These are phyloP conservation scores for Atherix ibis DNA, from an alignment of 2,888 invertebrate genomes.

Conservation along the genomic window DNA sequence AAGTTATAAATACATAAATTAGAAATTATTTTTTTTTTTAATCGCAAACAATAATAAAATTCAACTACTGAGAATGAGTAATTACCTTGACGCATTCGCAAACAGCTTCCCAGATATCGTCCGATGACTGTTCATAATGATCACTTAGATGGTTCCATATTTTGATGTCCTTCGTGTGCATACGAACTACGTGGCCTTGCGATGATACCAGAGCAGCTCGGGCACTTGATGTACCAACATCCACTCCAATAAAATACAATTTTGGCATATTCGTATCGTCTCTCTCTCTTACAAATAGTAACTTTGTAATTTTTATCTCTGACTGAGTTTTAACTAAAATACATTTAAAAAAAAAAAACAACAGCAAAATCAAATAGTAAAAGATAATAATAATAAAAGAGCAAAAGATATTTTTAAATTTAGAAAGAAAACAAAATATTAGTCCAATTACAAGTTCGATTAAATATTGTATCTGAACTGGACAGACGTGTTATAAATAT, in stretches of 20 bases:
- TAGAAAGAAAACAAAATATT: no score
- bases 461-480: no score
- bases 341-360: no score
- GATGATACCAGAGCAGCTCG: constrained; percentile 65
- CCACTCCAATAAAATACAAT: constrained; percentile 65
- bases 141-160: constrained; percentile 63
- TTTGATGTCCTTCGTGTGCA: constrained; percentile 46
- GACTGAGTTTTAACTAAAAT: no score
- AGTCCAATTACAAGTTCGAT: no score
- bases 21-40: constrained; percentile 2
- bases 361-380: constrained; percentile 1
- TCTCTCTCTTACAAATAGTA: background rate
- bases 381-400: no score
- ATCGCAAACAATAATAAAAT: background rate
- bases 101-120: constrained; percentile 67
- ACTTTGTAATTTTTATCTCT: no score
- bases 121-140: constrained; percentile 81
- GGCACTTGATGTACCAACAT: constrained; percentile 86
- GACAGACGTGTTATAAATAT: no score
- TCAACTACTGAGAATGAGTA: constrained; percentile 1
- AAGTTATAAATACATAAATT: background rate
- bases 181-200: constrained; percentile 48
- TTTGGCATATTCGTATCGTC: constrained; percentile 20
- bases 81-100: constrained; percentile 55
- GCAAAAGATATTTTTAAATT: no score